Evolutionary conservation across 1,140 invertebrate genomes (phyloP).

Genomic region (Vanessa atalanta): DNA sequence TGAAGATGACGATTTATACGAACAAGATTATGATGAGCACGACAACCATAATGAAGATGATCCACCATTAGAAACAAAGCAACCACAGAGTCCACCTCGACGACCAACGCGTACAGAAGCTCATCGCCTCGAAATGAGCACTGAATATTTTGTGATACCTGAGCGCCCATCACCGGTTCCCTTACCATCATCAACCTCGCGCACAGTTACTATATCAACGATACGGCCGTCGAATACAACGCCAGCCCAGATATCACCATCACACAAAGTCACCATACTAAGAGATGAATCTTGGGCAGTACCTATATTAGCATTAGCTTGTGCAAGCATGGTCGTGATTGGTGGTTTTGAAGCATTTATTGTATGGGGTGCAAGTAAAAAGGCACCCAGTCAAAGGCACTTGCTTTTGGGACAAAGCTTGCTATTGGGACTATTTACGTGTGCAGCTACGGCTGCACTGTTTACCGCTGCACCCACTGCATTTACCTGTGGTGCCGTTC

Average conservation of each 20-base stretch:
- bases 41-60: conserved; percentile 46
- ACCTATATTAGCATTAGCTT: conserved; percentile 89
- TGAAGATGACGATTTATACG: conserved; percentile 60
- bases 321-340: conserved; percentile 90
- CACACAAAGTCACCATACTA: conserved; percentile 74
- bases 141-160: conserved; percentile 88
- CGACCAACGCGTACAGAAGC: conserved; percentile 79
- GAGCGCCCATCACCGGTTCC: conserved; percentile 62
- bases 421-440: conserved; percentile 91
- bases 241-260: conserved; percentile 44
- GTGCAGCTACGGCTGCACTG: conserved; percentile 89
- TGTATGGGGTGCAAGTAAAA: conserved; percentile 91
- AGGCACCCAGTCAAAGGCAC: conserved; percentile 91
- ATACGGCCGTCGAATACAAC: conserved; percentile 56
- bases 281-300: conserved; percentile 92
- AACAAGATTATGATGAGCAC: conserved; percentile 60
- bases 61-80: conserved; percentile 47
- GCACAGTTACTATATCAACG: conserved; percentile 35
- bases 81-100: conserved; percentile 47
- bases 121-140: conserved; percentile 86
- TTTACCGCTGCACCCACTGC: conserved; percentile 90
- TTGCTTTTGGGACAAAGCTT: conserved; percentile 95
- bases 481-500: conserved; percentile 90
- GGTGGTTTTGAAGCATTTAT: conserved; percentile 93
- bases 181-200: conserved; percentile 46